phyloP scores from a whole-genome alignment of 2,113 vertebrate genomes.

The Lepus europaeus region DNA sequence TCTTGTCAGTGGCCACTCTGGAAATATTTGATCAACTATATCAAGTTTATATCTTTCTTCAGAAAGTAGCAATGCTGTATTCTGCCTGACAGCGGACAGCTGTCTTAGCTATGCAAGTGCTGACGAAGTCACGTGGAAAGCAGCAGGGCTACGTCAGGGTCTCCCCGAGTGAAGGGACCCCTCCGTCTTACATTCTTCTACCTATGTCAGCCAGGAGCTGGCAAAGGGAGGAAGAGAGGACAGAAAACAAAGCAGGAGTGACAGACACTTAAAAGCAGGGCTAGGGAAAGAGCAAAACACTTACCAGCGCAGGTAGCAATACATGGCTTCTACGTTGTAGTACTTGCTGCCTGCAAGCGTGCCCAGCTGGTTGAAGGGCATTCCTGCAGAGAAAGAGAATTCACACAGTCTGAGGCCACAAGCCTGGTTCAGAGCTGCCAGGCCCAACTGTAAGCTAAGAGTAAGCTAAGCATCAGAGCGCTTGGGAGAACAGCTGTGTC shows the following conservation, averaged over 20 bases:
- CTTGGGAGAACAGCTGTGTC: neutral
- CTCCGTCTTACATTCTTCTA: neutral
- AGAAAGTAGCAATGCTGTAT: neutral
- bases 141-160: neutral
- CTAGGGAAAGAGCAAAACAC: conserved; percentile 46
- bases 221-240: neutral
- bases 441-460: neutral
- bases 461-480: neutral
- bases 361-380: conserved; percentile 99
- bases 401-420: neutral
- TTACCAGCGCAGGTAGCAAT: conserved; percentile 99
- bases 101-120: neutral
- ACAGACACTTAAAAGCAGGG: neutral
- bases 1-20: neutral
- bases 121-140: neutral
- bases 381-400: conserved; percentile 88
- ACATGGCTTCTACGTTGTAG: conserved; percentile 98
- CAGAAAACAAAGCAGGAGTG: neutral
- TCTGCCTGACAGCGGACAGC: neutral
- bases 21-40: neutral
- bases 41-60: neutral
- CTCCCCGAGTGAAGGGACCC: neutral
- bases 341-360: conserved; percentile 97
- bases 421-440: neutral
- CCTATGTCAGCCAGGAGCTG: neutral